phyloP scores from a whole-genome alignment of 1,140 invertebrate genomes.

The Adoxophyes honmai region DNA sequence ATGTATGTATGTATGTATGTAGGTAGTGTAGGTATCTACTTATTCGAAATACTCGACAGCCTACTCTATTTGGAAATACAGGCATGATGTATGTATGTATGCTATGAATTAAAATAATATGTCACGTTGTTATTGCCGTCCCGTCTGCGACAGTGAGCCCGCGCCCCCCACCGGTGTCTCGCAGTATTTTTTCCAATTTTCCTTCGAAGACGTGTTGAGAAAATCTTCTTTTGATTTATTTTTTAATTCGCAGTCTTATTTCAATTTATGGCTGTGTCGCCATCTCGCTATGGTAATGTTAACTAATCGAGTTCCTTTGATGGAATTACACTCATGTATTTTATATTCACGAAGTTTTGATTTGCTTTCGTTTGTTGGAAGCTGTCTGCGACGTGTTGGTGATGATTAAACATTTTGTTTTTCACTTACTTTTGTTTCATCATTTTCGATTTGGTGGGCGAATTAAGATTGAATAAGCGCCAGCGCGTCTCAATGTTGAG shows the following conservation, averaged over 20 bases:
- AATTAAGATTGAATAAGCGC: too few species aligned
- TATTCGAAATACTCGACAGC: too few species aligned
- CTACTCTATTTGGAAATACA: too few species aligned
- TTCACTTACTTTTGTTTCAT: too few species aligned
- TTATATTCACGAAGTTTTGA: neutral
- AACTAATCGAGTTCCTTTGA: slow-evolving; percentile 24
- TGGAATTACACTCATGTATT: neutral
- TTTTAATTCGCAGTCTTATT: slow-evolving; percentile 71
- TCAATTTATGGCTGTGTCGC: slow-evolving; percentile 56
- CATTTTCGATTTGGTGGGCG: too few species aligned
- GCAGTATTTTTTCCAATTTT: slow-evolving; percentile 63
- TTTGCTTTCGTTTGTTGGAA: neutral
- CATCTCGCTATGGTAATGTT: slow-evolving; percentile 56
- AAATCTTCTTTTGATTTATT: slow-evolving; percentile 75
- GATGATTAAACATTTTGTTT: slow-evolving; percentile 12
- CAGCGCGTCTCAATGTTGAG: too few species aligned
- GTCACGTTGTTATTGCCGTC: too few species aligned
- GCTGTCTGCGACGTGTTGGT: neutral
- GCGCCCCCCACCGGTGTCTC: slow-evolving; percentile 18
- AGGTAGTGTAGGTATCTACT: too few species aligned
- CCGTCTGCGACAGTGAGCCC: slow-evolving; percentile 27
- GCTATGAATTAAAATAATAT: too few species aligned
- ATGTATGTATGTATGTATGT: too few species aligned
- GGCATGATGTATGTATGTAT: too few species aligned
- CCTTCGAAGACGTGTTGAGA: slow-evolving; percentile 55